These are phyloP conservation scores for Seriola aureovittata DNA, from an alignment of 2,113 vertebrate species.

Conservation along the genomic window DNA sequence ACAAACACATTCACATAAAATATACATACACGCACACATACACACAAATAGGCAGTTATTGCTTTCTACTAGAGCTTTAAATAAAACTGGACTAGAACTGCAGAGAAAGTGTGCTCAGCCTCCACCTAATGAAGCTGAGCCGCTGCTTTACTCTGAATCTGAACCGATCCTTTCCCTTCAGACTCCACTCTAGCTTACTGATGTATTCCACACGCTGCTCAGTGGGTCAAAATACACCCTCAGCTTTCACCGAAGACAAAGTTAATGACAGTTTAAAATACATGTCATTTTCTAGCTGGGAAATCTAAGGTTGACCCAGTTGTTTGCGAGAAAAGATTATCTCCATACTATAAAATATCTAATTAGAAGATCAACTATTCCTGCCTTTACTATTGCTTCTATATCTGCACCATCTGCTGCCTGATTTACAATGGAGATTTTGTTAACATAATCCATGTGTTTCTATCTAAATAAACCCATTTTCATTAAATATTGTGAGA, in stretches of 20 bases:
- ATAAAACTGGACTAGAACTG: conserved; percentile 25
- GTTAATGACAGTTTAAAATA: conserved; percentile 16
- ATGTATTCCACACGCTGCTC: conserved; percentile 24
- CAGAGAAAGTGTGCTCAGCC: conserved; percentile 21
- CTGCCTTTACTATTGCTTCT: conserved; percentile 16
- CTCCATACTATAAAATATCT: conserved; percentile 42
- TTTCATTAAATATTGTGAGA: conserved; percentile 65
- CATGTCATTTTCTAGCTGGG: background rate
- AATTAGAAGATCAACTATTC: conserved; percentile 61
- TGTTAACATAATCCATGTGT: conserved; percentile 31
- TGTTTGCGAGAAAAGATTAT: conserved; percentile 58
- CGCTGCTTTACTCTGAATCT: conserved; percentile 18
- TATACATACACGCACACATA: conserved; percentile 36
- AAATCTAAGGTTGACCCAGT: conserved; percentile 66
- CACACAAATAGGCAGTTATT: conserved; percentile 6
- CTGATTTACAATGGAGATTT: conserved; percentile 32
- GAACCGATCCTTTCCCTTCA: conserved; percentile 23
- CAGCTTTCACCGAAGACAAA: conserved; percentile 9
- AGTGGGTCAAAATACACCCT: conserved; percentile 10
- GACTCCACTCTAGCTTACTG: background rate
- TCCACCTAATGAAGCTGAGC: background rate
- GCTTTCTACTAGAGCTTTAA: conserved; percentile 10
- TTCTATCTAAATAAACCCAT: conserved; percentile 49
- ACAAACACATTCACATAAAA: conserved; percentile 30
- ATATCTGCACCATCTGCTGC: conserved; percentile 57